Evolutionary conservation across 2,113 vertebrate species (phyloP).

Genomic region (Notarius quadriscutis): DNA sequence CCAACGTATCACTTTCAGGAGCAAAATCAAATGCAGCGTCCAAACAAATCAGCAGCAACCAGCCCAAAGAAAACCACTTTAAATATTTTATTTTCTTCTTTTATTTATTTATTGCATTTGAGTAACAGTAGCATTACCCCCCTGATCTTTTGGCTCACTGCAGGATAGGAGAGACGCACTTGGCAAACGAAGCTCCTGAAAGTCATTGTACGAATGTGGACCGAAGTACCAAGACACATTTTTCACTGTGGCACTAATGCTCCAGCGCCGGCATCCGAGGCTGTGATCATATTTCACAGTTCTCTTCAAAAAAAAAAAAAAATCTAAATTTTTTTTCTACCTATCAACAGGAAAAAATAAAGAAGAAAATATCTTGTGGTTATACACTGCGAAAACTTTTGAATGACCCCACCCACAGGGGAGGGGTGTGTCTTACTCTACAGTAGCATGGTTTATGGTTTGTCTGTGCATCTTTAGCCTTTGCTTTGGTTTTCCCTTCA

Average conservation of each 20-base stretch:
- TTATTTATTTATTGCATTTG: neutral
- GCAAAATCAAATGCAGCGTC: neutral
- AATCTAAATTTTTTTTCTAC: too few relatives aligned
- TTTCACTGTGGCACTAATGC: neutral
- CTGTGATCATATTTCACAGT: neutral
- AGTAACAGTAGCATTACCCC: neutral
- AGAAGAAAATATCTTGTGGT: neutral
- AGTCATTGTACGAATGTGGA: neutral
- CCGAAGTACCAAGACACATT: neutral
- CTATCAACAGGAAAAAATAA: neutral
- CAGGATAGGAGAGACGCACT: neutral
- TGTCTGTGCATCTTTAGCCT: too few relatives aligned
- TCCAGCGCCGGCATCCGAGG: neutral
- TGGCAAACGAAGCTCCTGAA: neutral
- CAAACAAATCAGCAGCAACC: neutral
- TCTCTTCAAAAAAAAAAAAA: too few relatives aligned
- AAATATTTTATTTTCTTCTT: neutral
- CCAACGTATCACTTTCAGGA: neutral
- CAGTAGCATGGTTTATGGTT: neutral
- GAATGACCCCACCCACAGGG: neutral
- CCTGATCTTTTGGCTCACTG: neutral
- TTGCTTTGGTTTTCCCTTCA: too few relatives aligned
- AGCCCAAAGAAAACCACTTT: neutral
- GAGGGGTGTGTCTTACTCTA: neutral
- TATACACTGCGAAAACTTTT: too few relatives aligned